Evolutionary conservation across 2,797 vertebrate species (phyloP), one percentile per base, ranked within the genome.

Genomic region (Centropyge bicolor): DNA sequence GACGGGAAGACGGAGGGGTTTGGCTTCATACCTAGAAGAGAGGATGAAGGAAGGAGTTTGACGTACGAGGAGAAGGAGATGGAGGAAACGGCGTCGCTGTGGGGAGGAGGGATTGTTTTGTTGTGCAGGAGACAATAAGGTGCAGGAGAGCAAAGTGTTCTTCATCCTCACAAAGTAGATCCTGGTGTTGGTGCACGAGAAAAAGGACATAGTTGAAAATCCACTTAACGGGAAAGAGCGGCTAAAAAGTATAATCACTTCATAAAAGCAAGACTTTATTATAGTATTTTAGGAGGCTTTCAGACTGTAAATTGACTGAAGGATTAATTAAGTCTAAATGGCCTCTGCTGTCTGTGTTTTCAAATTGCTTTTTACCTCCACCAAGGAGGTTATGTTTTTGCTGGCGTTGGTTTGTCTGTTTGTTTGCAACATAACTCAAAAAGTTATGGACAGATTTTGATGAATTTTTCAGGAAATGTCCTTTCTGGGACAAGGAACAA

Each of bases 21-120:
- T 62, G 73, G 62, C 5, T 4, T 77, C 46, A n/a, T 19, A 74
- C n/a, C 55, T 22, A 5, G 69, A 73, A 36, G 35, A 70, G 43
- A 80, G 74, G 57, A 74, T 74, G 60, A 62, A 69, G 69, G 68
- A 49, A 54, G 36, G 19, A 68, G 61, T 76, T 51, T 81, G 67
- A 72, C 61, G 62, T 38, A 6, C 62, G 43, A 1, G 2, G 45
- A 22, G 67, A 40, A 49, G 54, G 65, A 43, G 60, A 52, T 24
- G 31, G 35, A 67, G 54, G 64, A 46, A 38, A 12, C 0, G 0
- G 9, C 4, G 60, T 67, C 27, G 20, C 55, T 4, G 55, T 40
- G 31, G 36, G 59, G 66, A 67, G 51, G 56, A 41, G 20, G 24
- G 45, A 12, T 12, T 52, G 75, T 45, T 73, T 57, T 69, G 63